Percentiles rank a stretch among this genome's conserved stretches.
phyloP scores from a whole-genome alignment of 2,888 invertebrate genomes.

The Ceraclea dissimilis region DNA sequence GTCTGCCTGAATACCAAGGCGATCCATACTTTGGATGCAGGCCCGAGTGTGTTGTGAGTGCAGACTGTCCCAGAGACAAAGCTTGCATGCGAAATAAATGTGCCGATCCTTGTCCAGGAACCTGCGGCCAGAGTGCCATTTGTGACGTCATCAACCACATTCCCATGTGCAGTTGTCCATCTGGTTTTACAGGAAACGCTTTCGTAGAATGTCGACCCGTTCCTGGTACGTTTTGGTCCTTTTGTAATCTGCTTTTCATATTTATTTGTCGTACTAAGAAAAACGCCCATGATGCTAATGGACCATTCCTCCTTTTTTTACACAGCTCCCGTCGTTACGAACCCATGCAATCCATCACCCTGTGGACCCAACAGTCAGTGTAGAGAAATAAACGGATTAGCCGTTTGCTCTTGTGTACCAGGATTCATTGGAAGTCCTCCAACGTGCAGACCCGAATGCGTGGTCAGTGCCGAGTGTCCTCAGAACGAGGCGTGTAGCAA shows the following conservation, averaged over 20 bases:
- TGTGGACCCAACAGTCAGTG: conserved; percentile 67
- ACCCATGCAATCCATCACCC: conserved; percentile 63
- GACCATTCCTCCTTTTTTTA: conserved; percentile 16
- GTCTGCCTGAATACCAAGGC: conserved; percentile 67
- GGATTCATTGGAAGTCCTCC: conserved; percentile 63
- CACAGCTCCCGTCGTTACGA: conserved; percentile 32
- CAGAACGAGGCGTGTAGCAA: conserved; percentile 62
- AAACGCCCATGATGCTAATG: too few relatives aligned
- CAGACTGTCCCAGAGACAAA: conserved; percentile 68
- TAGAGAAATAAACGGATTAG: conserved; percentile 54
- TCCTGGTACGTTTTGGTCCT: conserved; percentile 26
- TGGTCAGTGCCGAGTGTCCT: conserved; percentile 61
- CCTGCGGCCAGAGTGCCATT: conserved; percentile 54
- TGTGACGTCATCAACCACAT: conserved; percentile 59
- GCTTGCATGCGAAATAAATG: conserved; percentile 69
- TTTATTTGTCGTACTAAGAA: too few relatives aligned
- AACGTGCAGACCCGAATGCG: conserved; percentile 65
- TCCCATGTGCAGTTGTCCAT: conserved; percentile 69
- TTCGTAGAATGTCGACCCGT: conserved; percentile 58
- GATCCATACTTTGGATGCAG: conserved; percentile 71
- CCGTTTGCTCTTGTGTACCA: conserved; percentile 57
- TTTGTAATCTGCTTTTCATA: too few relatives aligned
- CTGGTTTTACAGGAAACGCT: conserved; percentile 68
- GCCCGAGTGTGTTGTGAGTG: conserved; percentile 73
- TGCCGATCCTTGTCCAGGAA: conserved; percentile 63